Conservation (phyloP, 2,113 vertebrate genomes). For the Nesoenas mayeri region DNA sequence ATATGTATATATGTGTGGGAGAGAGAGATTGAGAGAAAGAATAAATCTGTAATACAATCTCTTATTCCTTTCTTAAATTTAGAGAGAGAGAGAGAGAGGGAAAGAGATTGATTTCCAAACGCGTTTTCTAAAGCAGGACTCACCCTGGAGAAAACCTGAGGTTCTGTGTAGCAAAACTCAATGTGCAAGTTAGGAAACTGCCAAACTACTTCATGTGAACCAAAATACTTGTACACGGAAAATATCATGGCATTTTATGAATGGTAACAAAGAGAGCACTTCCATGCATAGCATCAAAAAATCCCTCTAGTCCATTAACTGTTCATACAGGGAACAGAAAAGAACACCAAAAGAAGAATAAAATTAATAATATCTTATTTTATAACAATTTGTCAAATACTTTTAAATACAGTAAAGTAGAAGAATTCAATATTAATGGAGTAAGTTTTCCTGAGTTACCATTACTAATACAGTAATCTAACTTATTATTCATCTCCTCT, state of each 20-base stretch:
- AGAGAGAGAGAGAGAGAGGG: not conserved
- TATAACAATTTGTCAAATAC: not conserved
- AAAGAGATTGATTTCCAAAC: not conserved
- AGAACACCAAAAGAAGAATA: not conserved
- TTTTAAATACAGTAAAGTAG: not conserved
- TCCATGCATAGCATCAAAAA: not conserved
- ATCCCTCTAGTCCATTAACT: not conserved
- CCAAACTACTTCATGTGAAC: not conserved
- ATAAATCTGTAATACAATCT: not conserved
- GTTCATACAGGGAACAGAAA: not conserved
- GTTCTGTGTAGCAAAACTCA: not conserved
- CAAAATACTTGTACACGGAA: not conserved
- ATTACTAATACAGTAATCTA: not conserved
- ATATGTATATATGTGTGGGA: not conserved
- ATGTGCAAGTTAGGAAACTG: not conserved
- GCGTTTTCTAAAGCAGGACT: not conserved
- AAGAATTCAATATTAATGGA: not conserved
- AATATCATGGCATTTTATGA: not conserved
- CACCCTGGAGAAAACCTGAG: not conserved
- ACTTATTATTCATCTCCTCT: not conserved
- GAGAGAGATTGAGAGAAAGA: not conserved
- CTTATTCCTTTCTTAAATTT: not conserved
- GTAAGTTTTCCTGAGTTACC: not conserved
- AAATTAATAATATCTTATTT: not conserved
- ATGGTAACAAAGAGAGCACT: not conserved